phyloP scores from a whole-genome alignment of 2,797 vertebrate species.

The Eremophila alpestris region DNA sequence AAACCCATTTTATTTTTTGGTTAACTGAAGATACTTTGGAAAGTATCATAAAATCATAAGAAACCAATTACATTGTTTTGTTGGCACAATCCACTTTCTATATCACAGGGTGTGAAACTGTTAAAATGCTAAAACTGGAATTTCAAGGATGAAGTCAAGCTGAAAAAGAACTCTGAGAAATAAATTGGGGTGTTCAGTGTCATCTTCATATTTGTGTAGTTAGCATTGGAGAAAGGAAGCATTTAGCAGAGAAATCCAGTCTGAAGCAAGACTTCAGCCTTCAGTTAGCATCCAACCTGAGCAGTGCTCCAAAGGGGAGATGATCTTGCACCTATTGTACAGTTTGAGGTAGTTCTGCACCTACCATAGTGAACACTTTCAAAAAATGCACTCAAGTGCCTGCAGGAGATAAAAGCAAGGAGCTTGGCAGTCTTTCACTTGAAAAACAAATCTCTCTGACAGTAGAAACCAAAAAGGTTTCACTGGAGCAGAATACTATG shows the following conservation, averaged over 20 bases:
- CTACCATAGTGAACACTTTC: background rate
- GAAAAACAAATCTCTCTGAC: background rate
- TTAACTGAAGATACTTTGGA: slow-evolving; percentile 14
- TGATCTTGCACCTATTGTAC: background rate
- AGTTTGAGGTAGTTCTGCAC: background rate
- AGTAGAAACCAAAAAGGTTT: background rate
- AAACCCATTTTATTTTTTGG: slow-evolving; percentile 2
- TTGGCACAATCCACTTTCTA: background rate
- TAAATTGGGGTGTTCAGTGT: background rate
- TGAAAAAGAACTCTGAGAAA: background rate
- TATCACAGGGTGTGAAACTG: background rate
- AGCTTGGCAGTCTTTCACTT: background rate
- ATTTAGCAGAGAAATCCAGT: background rate
- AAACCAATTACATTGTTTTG: background rate
- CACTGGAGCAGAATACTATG: background rate
- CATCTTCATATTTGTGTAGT: background rate
- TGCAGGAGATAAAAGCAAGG: background rate
- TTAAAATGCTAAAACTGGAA: background rate
- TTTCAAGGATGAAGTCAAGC: background rate
- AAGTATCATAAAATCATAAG: background rate
- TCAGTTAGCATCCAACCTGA: background rate
- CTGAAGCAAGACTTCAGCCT: background rate
- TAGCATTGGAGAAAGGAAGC: background rate
- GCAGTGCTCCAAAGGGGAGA: background rate
- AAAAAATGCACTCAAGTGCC: background rate